Evolutionary conservation across 2,888 invertebrate genomes (phyloP).

Genomic region (Lampropteryx suffumata): DNA sequence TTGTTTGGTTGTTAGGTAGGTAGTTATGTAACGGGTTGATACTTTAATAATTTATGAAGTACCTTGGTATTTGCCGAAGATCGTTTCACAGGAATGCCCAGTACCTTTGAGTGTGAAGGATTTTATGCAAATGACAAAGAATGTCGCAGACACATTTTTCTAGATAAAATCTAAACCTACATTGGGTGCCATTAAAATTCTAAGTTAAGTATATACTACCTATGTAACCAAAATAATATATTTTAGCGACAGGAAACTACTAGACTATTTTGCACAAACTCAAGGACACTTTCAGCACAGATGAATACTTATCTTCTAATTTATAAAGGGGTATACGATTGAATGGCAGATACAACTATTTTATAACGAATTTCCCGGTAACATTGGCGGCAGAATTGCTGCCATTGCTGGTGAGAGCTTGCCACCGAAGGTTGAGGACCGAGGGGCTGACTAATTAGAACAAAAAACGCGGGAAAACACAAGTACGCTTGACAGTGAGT

Average conservation of each 20-base stretch:
- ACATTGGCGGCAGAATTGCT: constrained; percentile 48
- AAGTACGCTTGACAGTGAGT: constrained; percentile 80
- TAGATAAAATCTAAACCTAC: too few species aligned
- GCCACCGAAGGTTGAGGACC: constrained; percentile 61
- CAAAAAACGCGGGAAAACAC: constrained; percentile 82
- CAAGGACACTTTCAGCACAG: constrained; percentile 19
- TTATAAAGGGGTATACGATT: constrained; percentile 18
- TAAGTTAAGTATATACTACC: too few species aligned
- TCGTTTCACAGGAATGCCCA: too few species aligned
- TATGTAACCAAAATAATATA: not conserved
- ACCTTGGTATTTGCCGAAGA: too few species aligned
- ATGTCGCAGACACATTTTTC: too few species aligned
- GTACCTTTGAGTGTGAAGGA: too few species aligned
- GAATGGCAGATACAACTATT: constrained; percentile 24
- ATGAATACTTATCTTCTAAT: constrained; percentile 11
- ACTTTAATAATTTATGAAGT: too few species aligned
- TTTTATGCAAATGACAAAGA: too few species aligned
- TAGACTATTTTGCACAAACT: constrained; percentile 14
- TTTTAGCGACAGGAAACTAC: not conserved
- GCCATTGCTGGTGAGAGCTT: constrained; percentile 44
- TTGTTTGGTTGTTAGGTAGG: not conserved
- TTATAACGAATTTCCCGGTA: constrained; percentile 37
- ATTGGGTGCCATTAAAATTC: constrained; percentile 12
- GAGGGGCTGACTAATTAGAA: constrained; percentile 79
- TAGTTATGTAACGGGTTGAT: too few species aligned